phyloP scores from a whole-genome alignment of 2,888 invertebrate genomes.

The Hyposoter dolosus region DNA sequence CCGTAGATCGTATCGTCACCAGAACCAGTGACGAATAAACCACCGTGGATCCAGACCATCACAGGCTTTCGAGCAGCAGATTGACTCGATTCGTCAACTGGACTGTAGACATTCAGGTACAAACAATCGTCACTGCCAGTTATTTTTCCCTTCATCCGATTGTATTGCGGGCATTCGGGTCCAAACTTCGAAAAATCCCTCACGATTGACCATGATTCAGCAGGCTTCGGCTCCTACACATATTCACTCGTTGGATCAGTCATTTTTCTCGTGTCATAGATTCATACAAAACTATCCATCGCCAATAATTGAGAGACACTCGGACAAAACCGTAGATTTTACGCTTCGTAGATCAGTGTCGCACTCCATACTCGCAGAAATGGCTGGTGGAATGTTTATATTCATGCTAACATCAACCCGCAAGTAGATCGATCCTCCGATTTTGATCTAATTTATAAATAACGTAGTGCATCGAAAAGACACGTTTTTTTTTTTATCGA shows the following conservation, averaged over 20 bases:
- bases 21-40: conserved; percentile 74
- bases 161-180: conserved; percentile 67
- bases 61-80: conserved; percentile 69
- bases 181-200: conserved; percentile 75
- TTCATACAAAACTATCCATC: not conserved
- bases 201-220: conserved; percentile 75
- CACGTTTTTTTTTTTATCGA: no score
- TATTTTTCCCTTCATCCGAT: conserved; percentile 16
- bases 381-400: not conserved
- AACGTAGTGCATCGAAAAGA: no score
- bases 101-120: conserved; percentile 78
- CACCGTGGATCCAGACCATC: conserved; percentile 81
- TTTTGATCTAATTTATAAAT: no score
- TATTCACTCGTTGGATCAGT: conserved; percentile 1
- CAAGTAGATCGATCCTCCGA: no score
- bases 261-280: not conserved
- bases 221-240: conserved; percentile 77
- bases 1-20: conserved; percentile 74
- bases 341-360: not conserved
- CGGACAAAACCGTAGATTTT: not conserved
- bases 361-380: not conserved
- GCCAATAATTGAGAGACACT: not conserved
- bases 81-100: not conserved
- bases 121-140: conserved; percentile 79
- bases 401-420: not conserved